phyloP scores from a whole-genome alignment of 2,888 invertebrate species.

The Leucoptera coffeella region DNA sequence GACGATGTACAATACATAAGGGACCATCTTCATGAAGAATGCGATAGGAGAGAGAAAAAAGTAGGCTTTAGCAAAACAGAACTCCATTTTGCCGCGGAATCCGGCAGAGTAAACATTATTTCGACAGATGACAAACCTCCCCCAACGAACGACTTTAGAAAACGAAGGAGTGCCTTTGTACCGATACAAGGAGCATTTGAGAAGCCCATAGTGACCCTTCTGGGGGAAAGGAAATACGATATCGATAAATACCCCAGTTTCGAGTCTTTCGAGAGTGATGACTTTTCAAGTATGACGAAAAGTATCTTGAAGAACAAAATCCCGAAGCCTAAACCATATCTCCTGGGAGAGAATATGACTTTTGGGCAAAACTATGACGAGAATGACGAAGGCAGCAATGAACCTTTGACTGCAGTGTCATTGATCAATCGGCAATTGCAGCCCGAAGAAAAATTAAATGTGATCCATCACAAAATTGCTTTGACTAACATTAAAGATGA shows the following conservation, averaged over 20 bases:
- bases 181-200: constrained; percentile 32
- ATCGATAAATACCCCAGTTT: constrained; percentile 11
- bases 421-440: constrained; percentile 32
- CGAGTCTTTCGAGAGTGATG: constrained; percentile 21
- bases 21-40: constrained; percentile 19
- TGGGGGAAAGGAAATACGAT: constrained; percentile 41
- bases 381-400: constrained; percentile 11
- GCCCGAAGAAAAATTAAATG: constrained; percentile 3
- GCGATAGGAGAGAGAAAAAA: constrained; percentile 57
- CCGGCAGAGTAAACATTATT: constrained; percentile 80
- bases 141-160: constrained; percentile 72
- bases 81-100: constrained; percentile 80
- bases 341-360: constrained; percentile 61
- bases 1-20: constrained; percentile 15
- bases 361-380: constrained; percentile 17
- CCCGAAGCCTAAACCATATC: constrained; percentile 67
- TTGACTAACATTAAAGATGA: too few relatives aligned
- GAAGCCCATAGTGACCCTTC: constrained; percentile 55
- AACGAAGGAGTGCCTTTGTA: constrained; percentile 54
- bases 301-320: constrained; percentile 72
- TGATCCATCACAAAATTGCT: too few relatives aligned
- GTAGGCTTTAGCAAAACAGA: constrained; percentile 87
- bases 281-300: constrained; percentile 54
- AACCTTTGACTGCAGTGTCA: constrained; percentile 20
- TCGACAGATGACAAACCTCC: constrained; percentile 85